These are phyloP conservation scores for Ligdia adustata DNA, from an alignment of 2,888 invertebrate genomes.

Conservation along the genomic window DNA sequence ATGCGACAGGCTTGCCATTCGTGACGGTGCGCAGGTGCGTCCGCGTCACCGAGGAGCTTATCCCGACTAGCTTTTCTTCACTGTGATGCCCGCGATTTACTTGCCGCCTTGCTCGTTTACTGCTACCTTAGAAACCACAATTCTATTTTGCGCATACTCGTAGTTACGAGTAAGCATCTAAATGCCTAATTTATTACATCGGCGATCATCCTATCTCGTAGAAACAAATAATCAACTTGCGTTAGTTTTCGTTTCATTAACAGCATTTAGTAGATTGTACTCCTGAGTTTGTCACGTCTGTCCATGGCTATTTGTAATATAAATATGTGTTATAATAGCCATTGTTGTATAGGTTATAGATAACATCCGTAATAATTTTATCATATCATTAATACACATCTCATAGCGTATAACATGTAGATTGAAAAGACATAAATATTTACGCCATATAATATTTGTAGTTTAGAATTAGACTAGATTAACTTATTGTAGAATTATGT, in stretches of 20 bases:
- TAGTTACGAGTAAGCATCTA: too few relatives aligned
- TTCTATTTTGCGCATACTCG: too few relatives aligned
- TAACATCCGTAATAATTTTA: conserved; percentile 54
- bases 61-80: neutral
- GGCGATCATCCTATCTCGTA: neutral
- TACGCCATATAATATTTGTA: conserved; percentile 60
- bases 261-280: neutral
- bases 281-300: conserved; percentile 37
- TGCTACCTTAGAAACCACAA: neutral
- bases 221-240: neutral
- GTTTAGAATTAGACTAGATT: conserved; percentile 58
- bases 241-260: neutral
- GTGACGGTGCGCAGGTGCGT: conserved; percentile 5
- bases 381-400: conserved; percentile 79
- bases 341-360: conserved; percentile 16
- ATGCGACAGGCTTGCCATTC: conserved; percentile 44
- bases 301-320: conserved; percentile 41
- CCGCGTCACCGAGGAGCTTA: neutral
- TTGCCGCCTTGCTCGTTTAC: conserved; percentile 1
- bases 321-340: conserved; percentile 41
- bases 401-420: conserved; percentile 76
- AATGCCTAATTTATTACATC: too few relatives aligned
- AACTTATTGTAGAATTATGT: conserved; percentile 54
- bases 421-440: conserved; percentile 63
- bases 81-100: conserved; percentile 12